Base-by-base conservation (phyloP, 2,797 vertebrate genomes). In the Falco columbarius region DNA sequence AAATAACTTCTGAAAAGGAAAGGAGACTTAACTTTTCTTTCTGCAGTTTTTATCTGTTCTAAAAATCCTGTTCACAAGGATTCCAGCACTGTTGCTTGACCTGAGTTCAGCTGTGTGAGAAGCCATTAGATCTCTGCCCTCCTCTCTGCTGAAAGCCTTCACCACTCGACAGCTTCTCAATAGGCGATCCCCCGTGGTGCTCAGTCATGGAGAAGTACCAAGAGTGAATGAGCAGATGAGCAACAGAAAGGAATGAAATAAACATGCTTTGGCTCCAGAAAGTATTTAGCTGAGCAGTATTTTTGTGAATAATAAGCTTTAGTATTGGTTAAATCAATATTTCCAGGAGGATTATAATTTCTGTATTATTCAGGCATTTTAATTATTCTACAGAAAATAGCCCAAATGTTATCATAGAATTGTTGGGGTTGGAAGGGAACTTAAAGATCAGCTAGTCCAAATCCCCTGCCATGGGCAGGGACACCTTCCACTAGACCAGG, bases 131-230 rank as follows among this genome's bases (percentile, higher is more conserved):
- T 73, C 51, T 84, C 84, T 85, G 36, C 3, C 6, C 27, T 89
- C 8, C 34, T 81, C 42, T 72, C n/a, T 73, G 47, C 34, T 74
- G 74, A 89, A 62, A 86, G 15, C 47, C 14, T 81, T 90, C 3
- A 2, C 44, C 63, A 47, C 34, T 93, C 20, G 2, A 30, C 59
- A 36, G 23, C 13, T 90, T 84, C 56, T 82, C 0, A 0, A 29
- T 55, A 70, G 76, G 47, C n/a, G 66, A 8, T 54, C 24, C 32
- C 15, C 47, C 0, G 0, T 0, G 0, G 47, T 68, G 32, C 30
- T 95, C 89, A 51, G 23, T 63, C 67, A 30, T 27, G 72, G 54
- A 91, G 32, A 80, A 80, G 19, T 58, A 70, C 12, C 16, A 76
- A 76, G 24, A 75, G 7, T 1, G 17, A 84, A 79, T 44, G 34